Base-by-base conservation (phyloP, 2,888 invertebrate species). In the Cerastis rubricosa region DNA sequence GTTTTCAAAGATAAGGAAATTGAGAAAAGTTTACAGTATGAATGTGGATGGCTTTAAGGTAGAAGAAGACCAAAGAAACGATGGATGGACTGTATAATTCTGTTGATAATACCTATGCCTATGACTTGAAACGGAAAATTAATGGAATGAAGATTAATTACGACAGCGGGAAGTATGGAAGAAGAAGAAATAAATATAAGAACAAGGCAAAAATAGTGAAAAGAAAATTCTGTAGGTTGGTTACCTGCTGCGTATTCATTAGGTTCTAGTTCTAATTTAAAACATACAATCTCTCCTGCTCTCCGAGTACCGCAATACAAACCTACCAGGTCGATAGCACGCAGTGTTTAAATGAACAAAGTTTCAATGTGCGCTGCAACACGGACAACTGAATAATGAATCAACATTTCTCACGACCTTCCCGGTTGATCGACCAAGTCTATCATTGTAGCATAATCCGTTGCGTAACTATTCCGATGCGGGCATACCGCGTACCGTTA, bases 401-500 rank as follows among this genome's bases (percentile, higher is more conserved):
- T 83, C 80, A 81, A 85, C 78, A 77, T 77, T 91, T 91, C 92
- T 88, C 91, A 90, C 87, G 90, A 91, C 89, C 90, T 91, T 91
- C 89, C 88, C 86, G 89, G 85, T 88, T 88, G 90, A 90, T 90
- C 88, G 87, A 72, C 84, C 87, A 89, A 85, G 85, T 89, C 88
- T 87, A 89, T 86, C 85, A 87, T 83, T 74, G 77, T 76, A 76
- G 72, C 76, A 79, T 85, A 84, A 84, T 84, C 77, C 80, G 84
- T 89, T 89, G 81, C 87, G 87, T 89, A 90, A 91, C 78, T 80
- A 78, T 65, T 68, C 63, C 73, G 74, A 87, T 81, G 85, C 86
- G 77, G 81, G 79, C 80, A 88, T 87, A 86, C 84, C 82, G 51
- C 65, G 77, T 85, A 87, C 90, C 88, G 91, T 90, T 91, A 91